Percentiles rank a stretch among this genome's conserved stretches.
These are phyloP conservation scores for Agrochola lychnidis DNA, from an alignment of 2,888 invertebrate genomes.

Conservation along the genomic window DNA sequence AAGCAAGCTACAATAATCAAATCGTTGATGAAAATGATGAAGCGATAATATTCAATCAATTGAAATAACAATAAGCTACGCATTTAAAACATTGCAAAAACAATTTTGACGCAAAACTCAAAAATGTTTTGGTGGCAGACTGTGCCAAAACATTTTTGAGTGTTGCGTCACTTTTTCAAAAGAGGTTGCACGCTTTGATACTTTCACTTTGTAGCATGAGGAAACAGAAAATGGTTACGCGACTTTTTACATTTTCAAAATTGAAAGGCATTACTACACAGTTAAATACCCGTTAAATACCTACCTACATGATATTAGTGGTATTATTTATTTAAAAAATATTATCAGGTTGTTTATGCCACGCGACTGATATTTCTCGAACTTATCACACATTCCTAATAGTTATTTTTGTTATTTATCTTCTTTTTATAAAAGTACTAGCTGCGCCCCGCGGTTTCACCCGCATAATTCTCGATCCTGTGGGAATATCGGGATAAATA, in stretches of 20 bases:
- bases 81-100: constrained; percentile 9
- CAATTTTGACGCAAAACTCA: constrained; percentile 5
- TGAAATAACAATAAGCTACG: constrained; percentile 17
- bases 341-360: not conserved
- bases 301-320: not conserved
- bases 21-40: constrained; percentile 7
- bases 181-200: constrained; percentile 24
- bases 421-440: not conserved
- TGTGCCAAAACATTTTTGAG: constrained; percentile 36
- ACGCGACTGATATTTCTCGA: not conserved
- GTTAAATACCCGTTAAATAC: not conserved
- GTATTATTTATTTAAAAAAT: constrained; percentile 15
- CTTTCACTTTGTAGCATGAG: constrained; percentile 59
- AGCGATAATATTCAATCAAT: constrained; percentile 13
- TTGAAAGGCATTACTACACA: constrained; percentile 7
- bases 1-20: not conserved
- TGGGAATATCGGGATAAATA: too few relatives aligned
- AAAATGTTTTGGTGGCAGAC: constrained; percentile 1
- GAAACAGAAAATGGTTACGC: constrained; percentile 50
- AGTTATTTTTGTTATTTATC: not conserved
- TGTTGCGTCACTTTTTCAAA: constrained; percentile 54
- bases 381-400: constrained; percentile 4
- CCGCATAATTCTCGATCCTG: too few relatives aligned
- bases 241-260: constrained; percentile 37
- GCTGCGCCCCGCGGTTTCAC: too few relatives aligned